Evolutionary conservation across 1,140 invertebrate genomes (phyloP), one percentile per base, ranked within the genome.

Genomic region (Medauroidea extradentata): DNA sequence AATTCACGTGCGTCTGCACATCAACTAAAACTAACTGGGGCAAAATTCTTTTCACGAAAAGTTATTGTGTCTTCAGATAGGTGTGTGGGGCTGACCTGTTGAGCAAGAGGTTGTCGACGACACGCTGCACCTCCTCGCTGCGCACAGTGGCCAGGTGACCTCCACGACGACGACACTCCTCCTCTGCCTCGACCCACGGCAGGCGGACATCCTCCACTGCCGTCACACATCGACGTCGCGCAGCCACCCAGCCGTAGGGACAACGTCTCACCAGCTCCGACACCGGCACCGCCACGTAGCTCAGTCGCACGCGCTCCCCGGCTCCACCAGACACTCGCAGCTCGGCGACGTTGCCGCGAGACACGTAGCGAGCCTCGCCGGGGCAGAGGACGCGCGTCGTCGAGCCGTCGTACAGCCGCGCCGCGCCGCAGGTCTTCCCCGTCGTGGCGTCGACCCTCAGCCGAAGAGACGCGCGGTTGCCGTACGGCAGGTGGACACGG

Each of bases 91-190:
- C 77, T 74, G 65, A 86, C 84, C 82, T 83, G 66, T 83, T 78
- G 34, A 81, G 69, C 19, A 87, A 69, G 25, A 86, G 65, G 63
- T 79, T 77, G 67, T 87, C 81, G 51, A 85, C 71, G 13, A 81
- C 70, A 39, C 75, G 73, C 65, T 88, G 85, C 19, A 82, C 80
- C 13, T 78, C 70, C 29, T 84, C 80, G 66, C 79, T 84, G 8
- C 79, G 72, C 2, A 89, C 73, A 59, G 82, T 84, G 0, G 79
- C 82, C 9, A 90, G 75, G 72, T 87, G 84, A 16, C 86, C 87
- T 2, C 82, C 83, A 53, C 76, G 72, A 42, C 73, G 71, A 8
- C 73, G 71, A 63, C 88, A 90, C 61, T 85, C 79, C 9, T 76
- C 73, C 64, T 88, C 85, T 0, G 85, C 85, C 39, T 83, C 80